These are phyloP conservation scores for Morinoia aosen DNA, from an alignment of 2,888 invertebrate genomes.

Conservation along the genomic window DNA sequence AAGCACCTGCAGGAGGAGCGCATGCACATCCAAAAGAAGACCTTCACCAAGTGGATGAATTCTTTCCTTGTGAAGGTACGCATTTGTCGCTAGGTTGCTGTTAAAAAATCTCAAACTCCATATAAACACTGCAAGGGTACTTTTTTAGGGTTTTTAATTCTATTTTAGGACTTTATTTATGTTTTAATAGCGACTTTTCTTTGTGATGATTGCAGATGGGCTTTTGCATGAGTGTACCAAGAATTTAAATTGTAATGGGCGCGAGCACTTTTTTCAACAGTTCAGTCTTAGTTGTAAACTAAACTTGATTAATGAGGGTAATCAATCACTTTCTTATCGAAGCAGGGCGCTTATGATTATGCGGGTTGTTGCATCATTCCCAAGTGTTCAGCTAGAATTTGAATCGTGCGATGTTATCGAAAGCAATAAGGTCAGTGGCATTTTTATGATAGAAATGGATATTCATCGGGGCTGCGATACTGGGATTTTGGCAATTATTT, in stretches of 20 bases:
- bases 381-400: not conserved
- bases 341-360: not conserved
- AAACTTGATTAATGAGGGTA: not conserved
- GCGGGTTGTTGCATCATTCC: not conserved
- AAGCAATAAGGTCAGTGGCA: not conserved
- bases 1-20: conserved; percentile 97
- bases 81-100: too few relatives aligned
- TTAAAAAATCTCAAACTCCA: too few relatives aligned
- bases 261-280: not conserved
- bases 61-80: conserved; percentile 92
- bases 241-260: too few relatives aligned
- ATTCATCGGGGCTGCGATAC: not conserved
- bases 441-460: not conserved
- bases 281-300: not conserved
- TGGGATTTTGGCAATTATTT: not conserved
- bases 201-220: too few relatives aligned
- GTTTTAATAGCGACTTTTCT: too few relatives aligned
- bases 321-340: not conserved
- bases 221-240: too few relatives aligned
- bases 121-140: too few relatives aligned
- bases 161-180: too few relatives aligned
- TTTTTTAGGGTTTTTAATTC: too few relatives aligned
- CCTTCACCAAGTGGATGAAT: conserved; percentile 99
- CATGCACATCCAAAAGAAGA: conserved; percentile 98
- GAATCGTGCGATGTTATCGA: not conserved